These are phyloP conservation scores for Coluber constrictor DNA, from an alignment of 2,797 vertebrate genomes.

Conservation along the genomic window DNA sequence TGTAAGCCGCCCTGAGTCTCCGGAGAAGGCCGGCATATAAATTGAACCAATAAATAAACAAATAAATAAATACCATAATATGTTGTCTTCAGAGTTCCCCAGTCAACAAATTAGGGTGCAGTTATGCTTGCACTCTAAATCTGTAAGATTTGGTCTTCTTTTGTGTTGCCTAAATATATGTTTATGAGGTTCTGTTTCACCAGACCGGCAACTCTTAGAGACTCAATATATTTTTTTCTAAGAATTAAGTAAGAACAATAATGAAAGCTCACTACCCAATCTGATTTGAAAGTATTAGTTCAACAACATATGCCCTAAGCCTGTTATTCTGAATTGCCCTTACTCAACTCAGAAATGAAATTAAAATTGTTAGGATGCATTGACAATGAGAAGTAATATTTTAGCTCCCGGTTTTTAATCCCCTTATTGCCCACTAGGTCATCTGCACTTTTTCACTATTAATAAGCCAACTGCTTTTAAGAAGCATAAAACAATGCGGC, in stretches of 20 bases:
- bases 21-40: too few species aligned
- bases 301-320: background rate
- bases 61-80: too few species aligned
- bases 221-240: background rate
- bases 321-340: background rate
- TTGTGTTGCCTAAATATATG: background rate
- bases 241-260: background rate
- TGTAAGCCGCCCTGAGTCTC: too few species aligned
- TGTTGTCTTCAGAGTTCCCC: background rate
- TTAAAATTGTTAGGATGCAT: background rate
- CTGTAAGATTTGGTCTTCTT: background rate
- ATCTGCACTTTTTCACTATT: background rate
- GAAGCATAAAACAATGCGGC: background rate
- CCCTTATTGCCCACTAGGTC: background rate
- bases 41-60: too few species aligned
- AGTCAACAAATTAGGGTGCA: background rate
- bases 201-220: background rate
- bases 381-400: background rate
- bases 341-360: background rate
- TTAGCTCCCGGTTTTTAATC: background rate
- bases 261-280: background rate
- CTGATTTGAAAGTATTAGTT: background rate
- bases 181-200: background rate
- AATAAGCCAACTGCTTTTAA: background rate
- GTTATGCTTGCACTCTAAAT: background rate